phyloP scores from a whole-genome alignment of 2,888 invertebrate genomes.

The Agrotis clavis region DNA sequence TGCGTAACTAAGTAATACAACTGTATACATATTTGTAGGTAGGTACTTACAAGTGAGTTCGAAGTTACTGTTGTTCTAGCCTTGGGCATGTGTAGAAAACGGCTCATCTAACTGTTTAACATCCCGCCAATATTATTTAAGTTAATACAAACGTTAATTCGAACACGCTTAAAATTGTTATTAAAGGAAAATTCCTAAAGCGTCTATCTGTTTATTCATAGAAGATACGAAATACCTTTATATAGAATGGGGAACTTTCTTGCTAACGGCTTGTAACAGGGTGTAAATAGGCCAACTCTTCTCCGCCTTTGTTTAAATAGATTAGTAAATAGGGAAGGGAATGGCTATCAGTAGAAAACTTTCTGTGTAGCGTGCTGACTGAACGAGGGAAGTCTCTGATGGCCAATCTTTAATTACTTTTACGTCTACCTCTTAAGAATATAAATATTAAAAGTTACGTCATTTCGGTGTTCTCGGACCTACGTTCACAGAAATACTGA shows the following conservation, averaged over 20 bases:
- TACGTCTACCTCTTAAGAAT: no score
- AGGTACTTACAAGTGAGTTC: constrained; percentile 7
- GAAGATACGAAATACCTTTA: neutral
- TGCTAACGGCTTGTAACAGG: neutral
- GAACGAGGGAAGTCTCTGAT: neutral
- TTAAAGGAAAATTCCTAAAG: neutral
- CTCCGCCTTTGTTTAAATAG: neutral
- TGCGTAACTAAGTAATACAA: constrained; percentile 12
- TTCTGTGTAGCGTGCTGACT: neutral
- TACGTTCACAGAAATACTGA: no score
- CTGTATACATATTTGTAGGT: neutral
- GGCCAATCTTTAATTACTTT: neutral
- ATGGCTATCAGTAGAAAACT: neutral
- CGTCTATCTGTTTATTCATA: neutral
- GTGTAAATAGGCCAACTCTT: neutral
- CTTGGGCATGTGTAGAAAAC: constrained; percentile 30
- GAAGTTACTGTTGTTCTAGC: constrained; percentile 26
- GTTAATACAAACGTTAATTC: constrained; percentile 5
- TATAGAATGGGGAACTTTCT: neutral
- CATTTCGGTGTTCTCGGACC: no score
- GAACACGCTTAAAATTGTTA: neutral
- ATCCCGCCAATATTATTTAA: constrained; percentile 21
- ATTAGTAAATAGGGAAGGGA: neutral
- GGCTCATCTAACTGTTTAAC: constrained; percentile 22
- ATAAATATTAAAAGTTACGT: no score